A percentile compares a stretch with the other conserved stretches of the same genome.
Conservation (phyloP, 2,888 invertebrate species). For the Dasysyrphus tricinctus region DNA sequence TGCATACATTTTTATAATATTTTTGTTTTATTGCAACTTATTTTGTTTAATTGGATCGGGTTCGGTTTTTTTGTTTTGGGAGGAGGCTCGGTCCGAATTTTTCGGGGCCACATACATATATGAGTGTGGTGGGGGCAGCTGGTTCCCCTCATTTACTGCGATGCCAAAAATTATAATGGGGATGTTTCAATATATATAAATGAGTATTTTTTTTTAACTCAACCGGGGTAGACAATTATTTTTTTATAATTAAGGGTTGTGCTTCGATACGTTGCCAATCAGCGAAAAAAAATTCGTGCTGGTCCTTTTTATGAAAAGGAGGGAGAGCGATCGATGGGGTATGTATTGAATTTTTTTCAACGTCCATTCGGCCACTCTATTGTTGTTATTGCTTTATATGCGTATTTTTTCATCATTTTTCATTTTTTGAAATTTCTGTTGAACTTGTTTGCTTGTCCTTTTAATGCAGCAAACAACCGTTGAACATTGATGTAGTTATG, state of each 20-base stretch:
- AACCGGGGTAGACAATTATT: conserved; percentile 71
- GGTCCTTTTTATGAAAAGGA: conserved; percentile 46
- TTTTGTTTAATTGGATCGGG: conserved; percentile 64
- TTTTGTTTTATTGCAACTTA: conserved; percentile 66
- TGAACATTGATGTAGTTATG: conserved; percentile 48
- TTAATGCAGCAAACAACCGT: conserved; percentile 75
- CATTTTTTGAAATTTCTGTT: conserved; percentile 42
- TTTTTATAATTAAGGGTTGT: conserved; percentile 74
- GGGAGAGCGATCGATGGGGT: conserved; percentile 60
- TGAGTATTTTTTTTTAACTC: conserved; percentile 14
- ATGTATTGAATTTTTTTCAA: conserved; percentile 27
- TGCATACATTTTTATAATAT: conserved; percentile 49
- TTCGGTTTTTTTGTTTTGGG: conserved; percentile 7
- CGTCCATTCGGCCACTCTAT: conserved; percentile 31
- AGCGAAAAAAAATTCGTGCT: conserved; percentile 61
- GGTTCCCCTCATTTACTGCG: conserved; percentile 30
- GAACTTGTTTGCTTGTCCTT: conserved; percentile 69
- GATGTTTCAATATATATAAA: conserved; percentile 44
- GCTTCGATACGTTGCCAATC: conserved; percentile 74
- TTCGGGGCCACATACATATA: conserved; percentile 8
- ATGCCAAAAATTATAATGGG: conserved; percentile 28
- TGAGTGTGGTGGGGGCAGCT: background rate
- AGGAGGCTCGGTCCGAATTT: conserved; percentile 27
- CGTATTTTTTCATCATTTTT: conserved; percentile 34
- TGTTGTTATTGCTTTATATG: conserved; percentile 59